Base-by-base conservation (phyloP, 2,888 invertebrate genomes). In the Conchocele bisecta region DNA sequence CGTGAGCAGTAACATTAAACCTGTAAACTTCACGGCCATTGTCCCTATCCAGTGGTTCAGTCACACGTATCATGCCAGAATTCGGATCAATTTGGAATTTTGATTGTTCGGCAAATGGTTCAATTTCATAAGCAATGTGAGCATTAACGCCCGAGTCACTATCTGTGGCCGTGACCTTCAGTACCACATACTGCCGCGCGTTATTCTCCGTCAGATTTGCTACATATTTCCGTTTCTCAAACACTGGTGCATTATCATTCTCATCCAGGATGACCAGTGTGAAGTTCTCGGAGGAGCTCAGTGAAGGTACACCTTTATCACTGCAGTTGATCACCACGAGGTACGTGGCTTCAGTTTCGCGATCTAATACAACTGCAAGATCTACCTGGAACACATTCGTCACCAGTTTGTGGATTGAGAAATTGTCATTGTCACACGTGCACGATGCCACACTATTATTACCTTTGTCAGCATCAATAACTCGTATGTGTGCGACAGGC, bases 401-500 rank as follows among this genome's bases (percentile, higher is more conserved):
- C 13, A 51, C 37, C 6, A 51, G 28, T 61, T 76, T 60, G 37
- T 65, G 39, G 2, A 77, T 67, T 0, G 60, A 44, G 44, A 78
- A 78, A 35, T 69, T 75, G 3, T 35, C 41, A 58, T 75, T 74
- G 13, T 68, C 70, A 61, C 88, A 63, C 6, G 59, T 56, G 65
- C 89, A 89, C 26, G 64, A 75, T 1, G 88, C 83, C n/a, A 81
- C 65, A 5, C 86, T 86, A 66, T 88, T 88, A 0, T 69, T 51
- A 0, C 86, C 89, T 33, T 74, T 81, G 63, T 87, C 87, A 6
- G 65, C 63, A 70, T 88, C 88, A 4, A 63, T 71, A 4, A 98
- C 97, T 0, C 96, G 96, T 11, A 98, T 96, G 4, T 97, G 97
- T 0, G 98, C 98, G 1, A 98, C 97, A 20, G 98, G 95, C 26